phyloP scores from a whole-genome alignment of 2,113 vertebrate species.

The Platanista minor region DNA sequence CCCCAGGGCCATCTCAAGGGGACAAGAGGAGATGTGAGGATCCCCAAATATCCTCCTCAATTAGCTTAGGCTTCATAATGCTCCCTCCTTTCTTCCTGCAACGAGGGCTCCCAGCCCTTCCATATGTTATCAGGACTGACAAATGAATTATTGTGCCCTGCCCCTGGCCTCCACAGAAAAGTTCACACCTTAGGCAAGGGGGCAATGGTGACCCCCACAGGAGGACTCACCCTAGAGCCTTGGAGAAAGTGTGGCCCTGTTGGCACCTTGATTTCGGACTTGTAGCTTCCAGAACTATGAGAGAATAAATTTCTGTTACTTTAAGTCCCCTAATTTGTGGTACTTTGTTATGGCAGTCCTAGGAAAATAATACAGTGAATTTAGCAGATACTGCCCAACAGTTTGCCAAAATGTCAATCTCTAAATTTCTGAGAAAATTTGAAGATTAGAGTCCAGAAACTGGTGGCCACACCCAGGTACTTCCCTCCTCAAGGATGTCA shows the following conservation, averaged over 20 bases:
- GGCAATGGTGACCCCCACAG: background rate
- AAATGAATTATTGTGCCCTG: background rate
- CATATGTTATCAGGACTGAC: background rate
- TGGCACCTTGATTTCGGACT: background rate
- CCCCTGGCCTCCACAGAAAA: background rate
- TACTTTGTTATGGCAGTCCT: background rate
- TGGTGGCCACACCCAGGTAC: background rate
- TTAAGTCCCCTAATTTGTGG: background rate
- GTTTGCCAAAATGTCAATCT: background rate
- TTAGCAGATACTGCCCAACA: background rate
- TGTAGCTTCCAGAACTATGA: background rate
- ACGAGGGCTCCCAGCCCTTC: background rate
- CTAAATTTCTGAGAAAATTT: background rate
- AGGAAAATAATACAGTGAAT: background rate
- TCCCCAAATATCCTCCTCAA: background rate
- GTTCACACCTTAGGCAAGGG: background rate
- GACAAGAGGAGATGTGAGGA: background rate
- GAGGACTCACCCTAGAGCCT: background rate
- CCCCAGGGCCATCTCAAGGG: background rate
- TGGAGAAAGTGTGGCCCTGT: background rate
- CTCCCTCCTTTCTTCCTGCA: background rate
- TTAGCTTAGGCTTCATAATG: background rate
- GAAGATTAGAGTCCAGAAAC: background rate
- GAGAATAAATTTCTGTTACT: background rate
- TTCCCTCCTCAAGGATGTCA: background rate